Conservation (phyloP, 2,888 invertebrate species). For the Agelastica alni region DNA sequence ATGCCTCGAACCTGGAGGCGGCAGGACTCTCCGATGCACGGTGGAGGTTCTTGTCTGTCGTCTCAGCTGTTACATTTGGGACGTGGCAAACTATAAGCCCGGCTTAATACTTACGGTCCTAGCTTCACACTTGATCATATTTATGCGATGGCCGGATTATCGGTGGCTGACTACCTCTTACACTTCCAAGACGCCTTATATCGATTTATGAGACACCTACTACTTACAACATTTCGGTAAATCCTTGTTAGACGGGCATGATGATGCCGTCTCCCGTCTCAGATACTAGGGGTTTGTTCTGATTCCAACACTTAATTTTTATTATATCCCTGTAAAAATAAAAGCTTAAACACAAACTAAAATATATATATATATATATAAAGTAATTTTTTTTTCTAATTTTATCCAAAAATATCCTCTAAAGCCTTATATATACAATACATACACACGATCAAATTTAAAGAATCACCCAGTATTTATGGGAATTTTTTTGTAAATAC, state of each 20-base stretch:
- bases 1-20: slow-evolving; percentile 6
- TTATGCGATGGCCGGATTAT: slow-evolving; percentile 60
- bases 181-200: slow-evolving; percentile 56
- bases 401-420: no score
- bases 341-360: no score
- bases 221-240: slow-evolving; percentile 52
- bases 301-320: no score
- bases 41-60: slow-evolving; percentile 42
- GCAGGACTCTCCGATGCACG: slow-evolving; percentile 3
- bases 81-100: slow-evolving; percentile 57
- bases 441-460: no score
- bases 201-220: slow-evolving; percentile 56
- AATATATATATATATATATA: no score
- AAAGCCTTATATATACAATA: no score
- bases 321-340: no score
- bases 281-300: no score
- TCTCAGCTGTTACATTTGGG: slow-evolving; percentile 55
- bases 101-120: slow-evolving; percentile 57
- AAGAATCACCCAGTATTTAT: no score
- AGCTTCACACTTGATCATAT: slow-evolving; percentile 60
- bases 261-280: neutral
- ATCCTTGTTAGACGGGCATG: slow-evolving; percentile 51
- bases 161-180: slow-evolving; percentile 55
- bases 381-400: no score
- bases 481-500: no score